A percentile compares a stretch with the other conserved stretches of the same genome.
phyloP scores from a whole-genome alignment of 2,888 invertebrate genomes.

The Sminthurinus aureus region DNA sequence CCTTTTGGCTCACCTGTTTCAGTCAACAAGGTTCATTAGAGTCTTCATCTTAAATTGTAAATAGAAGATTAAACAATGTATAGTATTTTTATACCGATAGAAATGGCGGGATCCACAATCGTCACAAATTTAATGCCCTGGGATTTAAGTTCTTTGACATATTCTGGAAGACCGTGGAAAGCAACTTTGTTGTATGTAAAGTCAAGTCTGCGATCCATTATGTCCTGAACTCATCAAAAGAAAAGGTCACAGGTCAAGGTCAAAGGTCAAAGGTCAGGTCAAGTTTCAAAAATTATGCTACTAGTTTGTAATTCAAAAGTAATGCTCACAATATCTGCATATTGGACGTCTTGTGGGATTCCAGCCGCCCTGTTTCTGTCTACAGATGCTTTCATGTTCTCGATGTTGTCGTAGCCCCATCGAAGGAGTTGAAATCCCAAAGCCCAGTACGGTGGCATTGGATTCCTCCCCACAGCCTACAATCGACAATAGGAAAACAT shows the following conservation, averaged over 20 bases:
- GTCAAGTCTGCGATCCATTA: constrained; percentile 80
- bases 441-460: constrained; percentile 87
- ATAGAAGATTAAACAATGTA: too few species aligned
- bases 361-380: constrained; percentile 73
- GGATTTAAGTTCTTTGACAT: constrained; percentile 75
- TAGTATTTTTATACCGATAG: constrained; percentile 59
- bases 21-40: constrained; percentile 47
- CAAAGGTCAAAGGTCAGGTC: background rate
- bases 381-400: constrained; percentile 72
- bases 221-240: constrained; percentile 66
- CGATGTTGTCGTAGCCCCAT: constrained; percentile 72
- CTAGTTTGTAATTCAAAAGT: background rate
- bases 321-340: constrained; percentile 62
- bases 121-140: constrained; percentile 56
- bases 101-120: constrained; percentile 42
- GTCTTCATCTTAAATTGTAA: constrained; percentile 44
- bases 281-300: background rate
- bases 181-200: constrained; percentile 75
- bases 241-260: background rate
- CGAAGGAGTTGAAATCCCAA: constrained; percentile 85
- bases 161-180: constrained; percentile 72
- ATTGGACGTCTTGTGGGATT: constrained; percentile 69
- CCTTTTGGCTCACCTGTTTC: constrained; percentile 62
- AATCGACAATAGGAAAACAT: background rate
- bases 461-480: constrained; percentile 72